Percentiles rank a stretch among this genome's conserved stretches.
Conservation (phyloP, 2,113 vertebrate genomes). For the Sinocyclocheilus maitianheensis region DNA sequence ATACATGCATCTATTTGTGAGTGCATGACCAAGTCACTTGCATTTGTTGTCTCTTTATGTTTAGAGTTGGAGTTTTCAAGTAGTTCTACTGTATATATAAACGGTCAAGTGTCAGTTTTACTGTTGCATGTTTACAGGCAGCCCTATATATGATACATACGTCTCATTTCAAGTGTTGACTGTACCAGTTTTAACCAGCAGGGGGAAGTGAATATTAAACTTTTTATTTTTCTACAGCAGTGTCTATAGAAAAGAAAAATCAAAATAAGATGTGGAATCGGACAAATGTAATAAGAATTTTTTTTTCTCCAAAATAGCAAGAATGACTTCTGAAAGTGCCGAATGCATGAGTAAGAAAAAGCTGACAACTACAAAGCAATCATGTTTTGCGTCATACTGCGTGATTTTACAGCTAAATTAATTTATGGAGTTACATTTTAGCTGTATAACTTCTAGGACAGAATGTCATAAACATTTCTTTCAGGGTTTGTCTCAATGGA, state of each 20-base stretch:
- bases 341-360: not conserved
- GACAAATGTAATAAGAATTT: not conserved
- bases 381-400: not conserved
- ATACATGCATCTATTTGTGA: not conserved
- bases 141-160: not conserved
- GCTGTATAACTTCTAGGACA: not conserved
- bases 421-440: not conserved
- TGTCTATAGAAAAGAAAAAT: not conserved
- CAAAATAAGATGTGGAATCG: not conserved
- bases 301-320: no score
- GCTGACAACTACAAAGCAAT: not conserved
- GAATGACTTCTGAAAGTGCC: no score
- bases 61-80: not conserved
- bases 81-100: not conserved
- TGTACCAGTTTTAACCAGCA: constrained; percentile 7
- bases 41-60: not conserved
- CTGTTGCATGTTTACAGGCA: not conserved
- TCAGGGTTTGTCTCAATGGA: constrained; percentile 7
- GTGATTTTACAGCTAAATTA: not conserved
- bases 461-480: constrained; percentile 38
- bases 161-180: not conserved
- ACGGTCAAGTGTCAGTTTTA: not conserved
- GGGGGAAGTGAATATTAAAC: not conserved
- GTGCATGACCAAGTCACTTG: not conserved
- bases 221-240: not conserved